These are phyloP conservation scores for Drosophila yooni DNA, from an alignment of 2,888 invertebrate species.

Conservation along the genomic window DNA sequence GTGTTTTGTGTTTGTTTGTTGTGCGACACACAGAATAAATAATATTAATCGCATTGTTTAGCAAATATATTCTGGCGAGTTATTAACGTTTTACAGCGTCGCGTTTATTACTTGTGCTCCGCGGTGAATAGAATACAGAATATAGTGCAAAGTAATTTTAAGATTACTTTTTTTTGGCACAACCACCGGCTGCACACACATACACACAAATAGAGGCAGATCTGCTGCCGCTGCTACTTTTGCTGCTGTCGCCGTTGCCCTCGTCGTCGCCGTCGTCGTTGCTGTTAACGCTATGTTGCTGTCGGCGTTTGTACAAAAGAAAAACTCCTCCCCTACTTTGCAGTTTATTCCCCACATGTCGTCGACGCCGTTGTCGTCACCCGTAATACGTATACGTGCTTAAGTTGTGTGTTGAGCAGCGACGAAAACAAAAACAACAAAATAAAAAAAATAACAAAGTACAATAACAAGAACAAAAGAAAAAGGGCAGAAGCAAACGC, in stretches of 20 bases:
- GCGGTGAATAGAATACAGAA: constrained; percentile 27
- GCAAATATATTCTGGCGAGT: constrained; percentile 55
- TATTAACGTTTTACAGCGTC: constrained; percentile 53
- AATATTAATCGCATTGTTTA: constrained; percentile 70
- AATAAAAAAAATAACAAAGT: constrained; percentile 17
- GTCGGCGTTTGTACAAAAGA: constrained; percentile 44
- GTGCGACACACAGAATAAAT: constrained; percentile 67
- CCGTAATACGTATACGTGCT: constrained; percentile 69
- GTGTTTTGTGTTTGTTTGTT: constrained; percentile 45
- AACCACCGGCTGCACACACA: constrained; percentile 75
- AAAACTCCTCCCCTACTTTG: constrained; percentile 68
- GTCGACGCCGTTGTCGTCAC: constrained; percentile 53
- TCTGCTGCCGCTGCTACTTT: constrained; percentile 29
- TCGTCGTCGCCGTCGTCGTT: constrained; percentile 17
- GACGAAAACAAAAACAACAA: constrained; percentile 25
- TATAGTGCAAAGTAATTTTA: constrained; percentile 62
- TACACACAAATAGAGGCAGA: constrained; percentile 20
- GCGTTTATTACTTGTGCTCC: constrained; percentile 44
- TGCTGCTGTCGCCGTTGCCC: constrained; percentile 9
- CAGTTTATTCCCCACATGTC: constrained; percentile 75
- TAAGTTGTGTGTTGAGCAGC: constrained; percentile 70
- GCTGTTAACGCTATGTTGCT: constrained; percentile 34
- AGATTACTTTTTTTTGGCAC: constrained; percentile 55
- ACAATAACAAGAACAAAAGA: constrained; percentile 45
- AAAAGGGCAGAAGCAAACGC: constrained; percentile 58